These are phyloP conservation scores for Vidua chalybeata DNA, from an alignment of 2,113 vertebrate species.

Conservation along the genomic window DNA sequence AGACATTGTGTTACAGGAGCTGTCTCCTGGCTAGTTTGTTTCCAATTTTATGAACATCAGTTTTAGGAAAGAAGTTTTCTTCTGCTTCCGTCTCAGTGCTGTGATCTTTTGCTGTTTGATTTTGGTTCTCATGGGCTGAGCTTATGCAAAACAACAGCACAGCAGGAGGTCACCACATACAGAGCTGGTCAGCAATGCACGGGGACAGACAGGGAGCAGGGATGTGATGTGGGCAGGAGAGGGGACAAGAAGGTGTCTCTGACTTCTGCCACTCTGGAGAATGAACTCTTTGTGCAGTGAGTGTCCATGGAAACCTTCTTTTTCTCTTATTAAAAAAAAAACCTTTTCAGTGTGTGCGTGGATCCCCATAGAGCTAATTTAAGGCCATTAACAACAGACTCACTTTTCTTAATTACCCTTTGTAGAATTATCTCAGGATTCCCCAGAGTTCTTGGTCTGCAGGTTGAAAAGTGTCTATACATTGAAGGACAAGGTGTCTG, in stretches of 20 bases:
- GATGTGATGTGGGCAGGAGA: neutral
- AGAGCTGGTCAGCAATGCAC: neutral
- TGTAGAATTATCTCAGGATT: slow-evolving; percentile 17
- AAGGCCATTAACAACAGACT: slow-evolving; percentile 32
- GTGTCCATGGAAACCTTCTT: neutral
- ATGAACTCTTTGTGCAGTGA: neutral
- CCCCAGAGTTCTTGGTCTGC: neutral
- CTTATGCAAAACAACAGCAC: neutral
- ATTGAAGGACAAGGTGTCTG: neutral
- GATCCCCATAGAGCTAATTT: slow-evolving; percentile 28
- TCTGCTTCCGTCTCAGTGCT: neutral
- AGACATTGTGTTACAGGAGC: neutral
- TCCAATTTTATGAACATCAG: neutral
- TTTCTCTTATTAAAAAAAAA: neutral
- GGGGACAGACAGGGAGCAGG: neutral
- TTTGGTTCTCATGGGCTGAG: neutral
- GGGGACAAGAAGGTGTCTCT: neutral
- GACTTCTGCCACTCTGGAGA: neutral
- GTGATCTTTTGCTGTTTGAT: neutral
- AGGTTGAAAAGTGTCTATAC: neutral
- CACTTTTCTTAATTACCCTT: slow-evolving; percentile 50
- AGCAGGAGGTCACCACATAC: neutral
- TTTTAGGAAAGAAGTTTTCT: neutral
- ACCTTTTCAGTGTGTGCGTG: neutral
- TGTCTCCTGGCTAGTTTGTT: neutral